Evolutionary conservation across 2,888 invertebrate genomes (phyloP), one percentile per base, ranked within the genome.

Genomic region (Rhabditoides inermis): DNA sequence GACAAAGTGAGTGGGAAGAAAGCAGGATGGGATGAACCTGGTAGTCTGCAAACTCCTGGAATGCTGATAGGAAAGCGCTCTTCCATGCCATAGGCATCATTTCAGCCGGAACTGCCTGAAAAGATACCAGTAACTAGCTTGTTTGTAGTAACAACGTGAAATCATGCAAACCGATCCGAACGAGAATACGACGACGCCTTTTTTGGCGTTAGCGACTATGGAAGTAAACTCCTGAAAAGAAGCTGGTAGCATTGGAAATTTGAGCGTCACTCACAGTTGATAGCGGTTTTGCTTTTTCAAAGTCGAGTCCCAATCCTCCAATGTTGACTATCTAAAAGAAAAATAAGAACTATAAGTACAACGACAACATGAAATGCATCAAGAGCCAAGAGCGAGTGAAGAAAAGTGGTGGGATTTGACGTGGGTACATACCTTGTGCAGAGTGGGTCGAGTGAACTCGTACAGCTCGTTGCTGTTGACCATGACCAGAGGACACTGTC

Each of bases 271-370:
- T 42, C 23, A 60, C 63, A 36, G 32, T 45, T 10, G 55, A 41
- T 23, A 68, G 47, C n/a, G 65, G 61, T 22, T 65, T 63, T 0
- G 66, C 58, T 39, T 50, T 49, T 4, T 55, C 58, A 41, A 56
- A 56, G 30, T 58, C 57, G 49, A 70, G 67, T n/a, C 70, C 70
- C n/a, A 70, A 35, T 27, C 70, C 70, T 12, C 70, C 70, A 39
- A 70, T 68, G 45, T 68, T 62, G 25, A 70, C 52, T 22, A n/a
- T n/a, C n/a, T n/a, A n/a, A n/a, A n/a, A n/a, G n/a, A n/a, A n/a
- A n/a, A n/a, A n/a, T n/a, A n/a, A n/a, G n/a, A n/a, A n/a, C n/a
- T n/a, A n/a, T n/a, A n/a, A n/a, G n/a, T n/a, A n/a, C n/a, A n/a
- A n/a, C n/a, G n/a, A n/a, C n/a, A n/a, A n/a, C n/a, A n/a, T n/a